A percentile compares a stretch with the other conserved stretches of the same genome.
Evolutionary conservation across 2,888 invertebrate species (phyloP).

Genomic region (Hermaeophaga mercurialis): DNA sequence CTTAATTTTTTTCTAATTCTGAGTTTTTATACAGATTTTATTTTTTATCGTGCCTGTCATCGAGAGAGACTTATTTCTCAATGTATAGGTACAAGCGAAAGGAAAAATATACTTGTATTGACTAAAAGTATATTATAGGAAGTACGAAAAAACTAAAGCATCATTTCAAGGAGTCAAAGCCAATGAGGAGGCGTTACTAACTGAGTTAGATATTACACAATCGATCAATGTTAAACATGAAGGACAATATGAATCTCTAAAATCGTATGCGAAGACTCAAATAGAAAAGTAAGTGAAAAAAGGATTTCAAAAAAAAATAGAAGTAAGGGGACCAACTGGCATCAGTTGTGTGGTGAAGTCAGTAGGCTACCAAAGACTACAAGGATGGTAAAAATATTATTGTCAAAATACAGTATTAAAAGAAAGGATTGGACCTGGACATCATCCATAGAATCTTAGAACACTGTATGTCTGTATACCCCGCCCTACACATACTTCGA

Average conservation of each 20-base stretch:
- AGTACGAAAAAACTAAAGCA: slow-evolving; percentile 69
- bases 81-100: too few relatives aligned
- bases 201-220: slow-evolving; percentile 73
- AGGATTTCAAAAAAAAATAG: too few relatives aligned
- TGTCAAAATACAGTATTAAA: too few relatives aligned
- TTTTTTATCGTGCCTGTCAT: not conserved
- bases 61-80: too few relatives aligned
- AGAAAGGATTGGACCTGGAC: too few relatives aligned
- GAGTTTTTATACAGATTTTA: not conserved
- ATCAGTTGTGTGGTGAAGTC: too few relatives aligned
- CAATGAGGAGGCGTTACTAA: slow-evolving; percentile 75
- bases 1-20: not conserved
- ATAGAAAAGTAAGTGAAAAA: slow-evolving; percentile 78
- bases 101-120: too few relatives aligned
- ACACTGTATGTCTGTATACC: too few relatives aligned
- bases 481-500: too few relatives aligned
- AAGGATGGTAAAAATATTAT: too few relatives aligned
- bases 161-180: slow-evolving; percentile 73
- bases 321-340: too few relatives aligned
- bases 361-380: too few relatives aligned
- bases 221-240: slow-evolving; percentile 77
- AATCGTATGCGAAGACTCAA: slow-evolving; percentile 89
- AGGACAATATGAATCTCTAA: slow-evolving; percentile 83
- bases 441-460: not conserved
- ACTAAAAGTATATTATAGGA: slow-evolving; percentile 56